Evolutionary conservation across 2,113 vertebrate genomes (phyloP).

Genomic region (Potamarius usumacintae): DNA sequence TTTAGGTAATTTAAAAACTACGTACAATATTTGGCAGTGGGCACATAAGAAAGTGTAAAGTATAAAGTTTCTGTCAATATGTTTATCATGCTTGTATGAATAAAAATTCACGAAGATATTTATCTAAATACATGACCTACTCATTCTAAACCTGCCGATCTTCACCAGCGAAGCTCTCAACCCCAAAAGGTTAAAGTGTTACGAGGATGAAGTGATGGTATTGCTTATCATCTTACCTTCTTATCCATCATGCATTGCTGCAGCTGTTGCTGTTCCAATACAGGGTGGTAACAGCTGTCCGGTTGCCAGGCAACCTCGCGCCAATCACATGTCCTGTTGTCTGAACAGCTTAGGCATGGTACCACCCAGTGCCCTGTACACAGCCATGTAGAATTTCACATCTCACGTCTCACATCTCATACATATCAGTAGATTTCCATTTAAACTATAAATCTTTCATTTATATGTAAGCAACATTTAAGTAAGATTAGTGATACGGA

Average conservation of each 20-base stretch:
- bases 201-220: not conserved
- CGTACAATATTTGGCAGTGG: no score
- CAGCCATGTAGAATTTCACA: not conserved
- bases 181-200: no score
- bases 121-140: no score
- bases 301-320: constrained; percentile 90
- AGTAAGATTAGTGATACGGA: not conserved
- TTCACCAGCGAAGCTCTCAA: no score
- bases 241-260: constrained; percentile 82
- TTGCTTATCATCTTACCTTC: constrained; percentile 74
- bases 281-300: constrained; percentile 74
- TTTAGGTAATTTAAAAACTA: no score
- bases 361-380: constrained; percentile 89
- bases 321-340: constrained; percentile 97
- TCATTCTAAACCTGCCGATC: no score
- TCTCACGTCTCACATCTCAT: not conserved
- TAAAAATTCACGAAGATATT: no score
- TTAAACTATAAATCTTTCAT: not conserved
- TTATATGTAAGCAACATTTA: not conserved
- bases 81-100: no score
- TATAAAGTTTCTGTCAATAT: no score
- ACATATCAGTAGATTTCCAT: not conserved
- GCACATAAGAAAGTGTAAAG: no score
- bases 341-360: constrained; percentile 92
- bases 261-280: constrained; percentile 74